phyloP scores from a whole-genome alignment of 2,113 vertebrate genomes.

The Orcinus orca region DNA sequence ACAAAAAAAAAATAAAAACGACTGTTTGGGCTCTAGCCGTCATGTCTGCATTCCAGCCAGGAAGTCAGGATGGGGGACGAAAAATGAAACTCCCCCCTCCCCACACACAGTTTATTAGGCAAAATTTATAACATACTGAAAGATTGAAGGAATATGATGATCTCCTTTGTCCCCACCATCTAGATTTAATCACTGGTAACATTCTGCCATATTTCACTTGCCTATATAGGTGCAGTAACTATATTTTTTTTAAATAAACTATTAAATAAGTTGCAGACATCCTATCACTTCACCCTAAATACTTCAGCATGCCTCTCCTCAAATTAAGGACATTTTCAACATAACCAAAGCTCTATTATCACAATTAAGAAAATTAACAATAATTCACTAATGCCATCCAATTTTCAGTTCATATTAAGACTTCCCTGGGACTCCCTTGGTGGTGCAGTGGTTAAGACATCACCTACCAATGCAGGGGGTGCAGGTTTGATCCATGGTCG shows the following conservation, averaged over 20 bases:
- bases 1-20: background rate
- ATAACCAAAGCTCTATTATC: background rate
- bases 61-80: background rate
- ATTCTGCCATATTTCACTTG: background rate
- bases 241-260: background rate
- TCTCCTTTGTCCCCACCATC: background rate
- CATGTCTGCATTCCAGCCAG: background rate
- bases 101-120: background rate
- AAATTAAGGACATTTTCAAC: background rate
- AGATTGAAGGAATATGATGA: background rate
- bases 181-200: background rate
- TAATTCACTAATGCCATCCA: background rate
- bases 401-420: background rate
- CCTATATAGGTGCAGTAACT: background rate
- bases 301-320: background rate
- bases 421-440: background rate
- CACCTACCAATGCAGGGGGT: too few species aligned
- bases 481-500: too few species aligned
- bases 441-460: too few species aligned
- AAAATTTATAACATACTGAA: background rate
- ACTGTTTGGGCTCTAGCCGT: background rate
- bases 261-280: background rate
- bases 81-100: background rate
- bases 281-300: background rate
- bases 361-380: background rate